Base-by-base conservation (phyloP, 2,797 vertebrate genomes). In the Alca torda region DNA sequence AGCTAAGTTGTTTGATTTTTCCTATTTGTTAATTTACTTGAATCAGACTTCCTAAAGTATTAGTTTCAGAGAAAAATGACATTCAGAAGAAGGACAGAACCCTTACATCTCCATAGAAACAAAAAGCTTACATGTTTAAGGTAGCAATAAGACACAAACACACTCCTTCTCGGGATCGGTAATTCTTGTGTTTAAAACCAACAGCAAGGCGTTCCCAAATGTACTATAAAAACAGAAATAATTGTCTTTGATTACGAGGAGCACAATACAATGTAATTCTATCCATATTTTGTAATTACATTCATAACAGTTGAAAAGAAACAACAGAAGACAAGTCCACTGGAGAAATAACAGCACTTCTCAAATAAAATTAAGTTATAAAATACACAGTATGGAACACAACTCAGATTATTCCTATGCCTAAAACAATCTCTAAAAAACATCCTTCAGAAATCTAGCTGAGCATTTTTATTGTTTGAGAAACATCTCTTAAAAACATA, bases 101-200 rank as follows among this genome's bases (percentile, higher is more conserved):
- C 14, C 4, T 72, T 75, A 68, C 2, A 10, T 79, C 53, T 84
- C 88, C 81, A 87, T 76, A 97, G 89, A 91, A 96, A 96, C 78
- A 96, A 89, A 94, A 96, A 94, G 99, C 99, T 99, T 98, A 99
- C 99, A 79, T 98, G 97, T 97, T 98, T 92, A 99, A 98, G 35
- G 99, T 99, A 97, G 99, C 98, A 96, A 98, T 98, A 96, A 99
- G 98, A 98, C 99, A 99, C 74, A 99, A 98, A 97, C 99, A 99
- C 87, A 99, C 93, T 95, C 99, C 99, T 98, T 99, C 99, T 98
- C 99, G 98, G 96, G 98, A 99, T 96, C 99, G 99, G 98, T 99
- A 99, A 98, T 99, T 99, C 98, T 99, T 99, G 98, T 99, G 99
- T 97, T 99, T 99, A 96, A 99, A 99, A 91, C 99, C 98, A 96